These are phyloP conservation scores for Desmodus rotundus DNA, from an alignment of 2,113 vertebrate species.

Conservation along the genomic window DNA sequence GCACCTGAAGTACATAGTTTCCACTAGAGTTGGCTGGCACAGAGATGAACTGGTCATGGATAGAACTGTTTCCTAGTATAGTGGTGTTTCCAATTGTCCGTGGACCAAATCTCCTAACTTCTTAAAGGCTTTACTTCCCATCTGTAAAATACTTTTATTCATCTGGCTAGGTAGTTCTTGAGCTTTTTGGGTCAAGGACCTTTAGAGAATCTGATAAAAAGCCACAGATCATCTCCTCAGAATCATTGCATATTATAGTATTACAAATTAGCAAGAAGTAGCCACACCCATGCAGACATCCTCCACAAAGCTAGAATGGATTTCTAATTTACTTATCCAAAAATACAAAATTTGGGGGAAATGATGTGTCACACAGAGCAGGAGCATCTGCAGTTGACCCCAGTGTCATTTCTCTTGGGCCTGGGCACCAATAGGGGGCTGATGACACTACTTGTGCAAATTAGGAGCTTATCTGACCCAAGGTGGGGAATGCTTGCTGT, in stretches of 20 bases:
- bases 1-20: not conserved
- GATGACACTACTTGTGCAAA: not conserved
- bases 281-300: not conserved
- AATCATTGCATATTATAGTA: not conserved
- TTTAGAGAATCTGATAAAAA: constrained; percentile 23
- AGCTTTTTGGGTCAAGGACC: not conserved
- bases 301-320: not conserved
- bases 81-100: not conserved
- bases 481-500: not conserved
- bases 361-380: not conserved
- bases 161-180: not conserved
- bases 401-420: not conserved
- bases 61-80: not conserved
- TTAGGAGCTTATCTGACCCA: not conserved
- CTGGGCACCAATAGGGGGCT: not conserved
- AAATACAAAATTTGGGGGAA: not conserved
- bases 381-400: not conserved
- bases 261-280: not conserved
- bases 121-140: not conserved
- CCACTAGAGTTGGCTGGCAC: not conserved
- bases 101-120: not conserved
- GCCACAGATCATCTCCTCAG: not conserved
- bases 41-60: not conserved
- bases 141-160: not conserved
- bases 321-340: not conserved